Evolutionary conservation across 2,888 invertebrate genomes (phyloP).

Genomic region (Sinelater perroti): DNA sequence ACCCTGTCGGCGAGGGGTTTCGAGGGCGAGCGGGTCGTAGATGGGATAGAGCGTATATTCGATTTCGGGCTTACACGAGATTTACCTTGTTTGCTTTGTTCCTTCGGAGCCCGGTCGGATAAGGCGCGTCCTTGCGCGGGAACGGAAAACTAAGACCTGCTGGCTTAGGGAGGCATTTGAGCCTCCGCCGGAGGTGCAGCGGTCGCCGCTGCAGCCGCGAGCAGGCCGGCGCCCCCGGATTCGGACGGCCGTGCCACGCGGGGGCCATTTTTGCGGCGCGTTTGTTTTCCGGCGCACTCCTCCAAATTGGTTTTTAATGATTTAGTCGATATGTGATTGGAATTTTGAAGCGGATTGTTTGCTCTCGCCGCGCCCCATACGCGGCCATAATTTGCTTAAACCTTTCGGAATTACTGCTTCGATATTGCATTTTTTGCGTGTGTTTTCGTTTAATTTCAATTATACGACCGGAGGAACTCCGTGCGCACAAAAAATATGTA

Average conservation of each 20-base stretch:
- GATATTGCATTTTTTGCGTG: constrained; percentile 14
- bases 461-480: background rate
- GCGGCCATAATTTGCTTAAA: constrained; percentile 21
- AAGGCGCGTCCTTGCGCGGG: constrained; percentile 25
- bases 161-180: constrained; percentile 20
- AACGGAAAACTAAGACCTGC: constrained; percentile 26
- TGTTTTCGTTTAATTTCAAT: constrained; percentile 22
- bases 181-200: constrained; percentile 7
- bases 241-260: constrained; percentile 17
- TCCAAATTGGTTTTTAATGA: constrained; percentile 35
- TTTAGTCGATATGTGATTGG: constrained; percentile 33
- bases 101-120: constrained; percentile 35
- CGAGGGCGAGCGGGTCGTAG: constrained; percentile 44
- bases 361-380: constrained; percentile 16
- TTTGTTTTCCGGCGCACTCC: constrained; percentile 20
- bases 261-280: constrained; percentile 24
- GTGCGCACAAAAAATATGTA: too few relatives aligned
- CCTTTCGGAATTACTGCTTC: constrained; percentile 12
- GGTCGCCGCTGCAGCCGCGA: background rate
- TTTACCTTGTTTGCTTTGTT: constrained; percentile 55
- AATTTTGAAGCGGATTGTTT: constrained; percentile 30
- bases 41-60: constrained; percentile 52
- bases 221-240: background rate
- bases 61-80: constrained; percentile 54
- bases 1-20: constrained; percentile 34